Evolutionary conservation across 2,888 invertebrate genomes (phyloP).

Genomic region (Volucella inanis): DNA sequence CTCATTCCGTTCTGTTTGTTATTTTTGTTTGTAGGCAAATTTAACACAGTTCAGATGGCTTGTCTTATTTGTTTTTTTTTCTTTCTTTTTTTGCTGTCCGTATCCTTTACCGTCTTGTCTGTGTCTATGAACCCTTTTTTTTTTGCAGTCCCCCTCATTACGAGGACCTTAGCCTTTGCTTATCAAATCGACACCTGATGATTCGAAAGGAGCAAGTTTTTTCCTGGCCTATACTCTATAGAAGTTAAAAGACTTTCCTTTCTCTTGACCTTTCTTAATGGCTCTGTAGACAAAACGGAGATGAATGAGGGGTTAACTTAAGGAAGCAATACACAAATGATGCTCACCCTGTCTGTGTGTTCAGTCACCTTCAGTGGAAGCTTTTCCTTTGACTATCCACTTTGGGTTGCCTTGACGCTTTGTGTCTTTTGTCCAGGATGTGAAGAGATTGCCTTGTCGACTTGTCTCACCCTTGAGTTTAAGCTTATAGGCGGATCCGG

Average conservation of each 20-base stretch:
- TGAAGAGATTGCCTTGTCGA: conserved; percentile 49
- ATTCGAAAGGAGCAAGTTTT: conserved; percentile 69
- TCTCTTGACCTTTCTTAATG: conserved; percentile 74
- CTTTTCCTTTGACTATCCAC: conserved; percentile 55
- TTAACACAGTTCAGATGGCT: conserved; percentile 65
- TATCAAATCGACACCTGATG: conserved; percentile 74
- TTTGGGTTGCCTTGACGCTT: conserved; percentile 68
- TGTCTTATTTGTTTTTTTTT: conserved; percentile 31
- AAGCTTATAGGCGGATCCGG: conserved; percentile 36
- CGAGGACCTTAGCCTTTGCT: conserved; percentile 15
- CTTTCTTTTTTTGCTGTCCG: conserved; percentile 31
- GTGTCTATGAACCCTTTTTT: conserved; percentile 68
- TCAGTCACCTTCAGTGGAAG: conserved; percentile 66
- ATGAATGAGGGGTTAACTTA: conserved; percentile 65
- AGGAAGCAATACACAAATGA: conserved; percentile 71
- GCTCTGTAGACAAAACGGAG: conserved; percentile 66
- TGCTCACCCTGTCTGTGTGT: conserved; percentile 65
- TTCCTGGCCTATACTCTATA: conserved; percentile 5
- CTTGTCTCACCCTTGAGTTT: conserved; percentile 46
- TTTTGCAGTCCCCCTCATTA: conserved; percentile 16
- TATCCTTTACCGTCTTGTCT: conserved; percentile 62
- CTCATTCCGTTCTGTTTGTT: conserved; percentile 37
- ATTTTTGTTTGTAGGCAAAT: conserved; percentile 67
- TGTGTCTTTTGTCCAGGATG: conserved; percentile 60
- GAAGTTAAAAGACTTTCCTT: conserved; percentile 53